Conservation (phyloP, 2,797 vertebrate genomes). For the Schizothorax lantsangensis region DNA sequence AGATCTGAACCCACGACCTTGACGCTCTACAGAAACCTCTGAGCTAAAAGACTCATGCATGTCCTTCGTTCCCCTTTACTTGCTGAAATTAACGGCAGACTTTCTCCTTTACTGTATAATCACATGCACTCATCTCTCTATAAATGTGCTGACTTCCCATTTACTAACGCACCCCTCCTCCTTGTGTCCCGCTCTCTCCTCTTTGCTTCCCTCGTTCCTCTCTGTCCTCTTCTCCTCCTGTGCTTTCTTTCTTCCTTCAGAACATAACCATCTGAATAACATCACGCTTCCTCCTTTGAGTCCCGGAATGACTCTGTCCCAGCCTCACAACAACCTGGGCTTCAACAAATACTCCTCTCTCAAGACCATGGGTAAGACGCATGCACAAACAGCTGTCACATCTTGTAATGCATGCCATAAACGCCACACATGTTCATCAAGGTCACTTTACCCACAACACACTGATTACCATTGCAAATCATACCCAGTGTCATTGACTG, state of each 20-base stretch:
- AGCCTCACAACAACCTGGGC: slow-evolving; percentile 83
- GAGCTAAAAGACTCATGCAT: slow-evolving; percentile 12
- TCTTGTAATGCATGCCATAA: slow-evolving; percentile 12
- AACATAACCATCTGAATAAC: slow-evolving; percentile 88
- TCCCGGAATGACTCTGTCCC: slow-evolving; percentile 80
- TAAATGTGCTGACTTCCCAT: slow-evolving; percentile 40
- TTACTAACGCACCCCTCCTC: slow-evolving; percentile 13
- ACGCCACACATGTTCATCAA: slow-evolving; percentile 13
- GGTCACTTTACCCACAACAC: slow-evolving; percentile 40
- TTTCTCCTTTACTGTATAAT: slow-evolving; percentile 27
- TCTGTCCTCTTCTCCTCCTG: not conserved
- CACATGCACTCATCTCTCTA: slow-evolving; percentile 3
- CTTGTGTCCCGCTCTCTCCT: slow-evolving; percentile 50
- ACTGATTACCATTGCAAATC: slow-evolving; percentile 51
- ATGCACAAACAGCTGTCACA: not conserved
- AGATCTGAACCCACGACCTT: not conserved
- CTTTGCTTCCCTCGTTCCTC: slow-evolving; percentile 14
- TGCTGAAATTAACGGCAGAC: not conserved
- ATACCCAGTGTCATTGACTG: slow-evolving; percentile 27
- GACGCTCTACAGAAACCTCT: not conserved
- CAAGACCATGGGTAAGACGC: slow-evolving; percentile 86
- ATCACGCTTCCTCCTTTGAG: slow-evolving; percentile 75
- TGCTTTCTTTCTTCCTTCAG: slow-evolving; percentile 69
- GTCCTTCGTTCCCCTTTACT: slow-evolving; percentile 1
- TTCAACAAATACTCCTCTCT: slow-evolving; percentile 87